phyloP scores from a whole-genome alignment of 2,113 vertebrate genomes.

The Aegithalos caudatus region DNA sequence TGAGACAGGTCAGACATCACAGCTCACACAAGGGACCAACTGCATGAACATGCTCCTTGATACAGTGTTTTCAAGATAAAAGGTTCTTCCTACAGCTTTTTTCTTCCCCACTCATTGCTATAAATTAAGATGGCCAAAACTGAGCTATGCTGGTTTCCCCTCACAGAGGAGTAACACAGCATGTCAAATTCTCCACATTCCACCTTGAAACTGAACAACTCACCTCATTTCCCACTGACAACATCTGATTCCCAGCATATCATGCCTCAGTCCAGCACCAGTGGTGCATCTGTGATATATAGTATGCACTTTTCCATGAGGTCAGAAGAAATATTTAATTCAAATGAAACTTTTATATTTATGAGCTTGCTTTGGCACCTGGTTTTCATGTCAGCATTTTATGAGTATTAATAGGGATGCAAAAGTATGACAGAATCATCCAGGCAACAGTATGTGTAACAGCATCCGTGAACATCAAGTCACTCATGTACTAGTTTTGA shows the following conservation, averaged over 20 bases:
- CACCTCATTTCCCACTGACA: not conserved
- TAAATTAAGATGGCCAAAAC: not conserved
- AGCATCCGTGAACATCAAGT: conserved; percentile 11
- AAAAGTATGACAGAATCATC: not conserved
- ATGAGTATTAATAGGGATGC: not conserved
- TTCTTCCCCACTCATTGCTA: not conserved
- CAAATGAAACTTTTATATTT: not conserved
- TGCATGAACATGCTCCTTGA: not conserved
- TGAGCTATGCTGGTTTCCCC: not conserved
- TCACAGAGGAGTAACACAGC: not conserved
- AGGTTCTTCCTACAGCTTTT: not conserved
- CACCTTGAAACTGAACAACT: not conserved
- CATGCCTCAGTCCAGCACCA: not conserved
- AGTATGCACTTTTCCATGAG: not conserved
- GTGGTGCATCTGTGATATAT: not conserved
- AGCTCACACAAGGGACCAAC: not conserved
- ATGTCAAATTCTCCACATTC: not conserved
- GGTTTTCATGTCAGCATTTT: not conserved
- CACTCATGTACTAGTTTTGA: conserved; percentile 16
- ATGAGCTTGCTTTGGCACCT: not conserved
- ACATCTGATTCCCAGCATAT: not conserved
- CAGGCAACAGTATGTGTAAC: conserved; percentile 4
- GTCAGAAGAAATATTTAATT: not conserved
- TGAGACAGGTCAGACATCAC: not conserved
- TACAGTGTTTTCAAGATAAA: not conserved